phyloP scores from a whole-genome alignment of 2,888 invertebrate species.

The Phymatocera aterrima region DNA sequence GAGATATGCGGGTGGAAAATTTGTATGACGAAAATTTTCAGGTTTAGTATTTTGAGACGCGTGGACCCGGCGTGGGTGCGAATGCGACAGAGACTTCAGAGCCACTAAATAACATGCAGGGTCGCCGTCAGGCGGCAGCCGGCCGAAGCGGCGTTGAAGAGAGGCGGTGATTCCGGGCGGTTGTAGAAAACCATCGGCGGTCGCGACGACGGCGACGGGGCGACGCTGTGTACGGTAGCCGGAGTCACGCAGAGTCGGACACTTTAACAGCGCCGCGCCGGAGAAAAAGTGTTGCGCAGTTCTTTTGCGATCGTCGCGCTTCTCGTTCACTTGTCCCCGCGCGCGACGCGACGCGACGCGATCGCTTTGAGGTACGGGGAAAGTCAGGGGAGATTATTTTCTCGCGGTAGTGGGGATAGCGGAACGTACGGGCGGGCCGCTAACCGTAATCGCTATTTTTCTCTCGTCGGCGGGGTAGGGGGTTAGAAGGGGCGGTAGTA shows the following conservation, averaged over 20 bases:
- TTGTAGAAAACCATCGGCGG: conserved; percentile 11
- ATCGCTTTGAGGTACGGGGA: conserved; percentile 57
- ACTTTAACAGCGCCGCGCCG: conserved; percentile 43
- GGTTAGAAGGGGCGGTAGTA: neutral
- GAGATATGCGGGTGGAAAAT: too few species aligned
- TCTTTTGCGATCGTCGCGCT: conserved; percentile 60
- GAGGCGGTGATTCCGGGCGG: conserved; percentile 38
- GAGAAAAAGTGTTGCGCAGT: conserved; percentile 61
- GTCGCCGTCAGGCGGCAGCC: conserved; percentile 34
- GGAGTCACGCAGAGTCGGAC: conserved; percentile 31
- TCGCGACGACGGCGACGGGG: conserved; percentile 9
- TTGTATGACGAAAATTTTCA: too few species aligned
- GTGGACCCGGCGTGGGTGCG: conserved; percentile 43
- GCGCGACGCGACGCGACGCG: too few species aligned
- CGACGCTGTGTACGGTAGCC: conserved; percentile 19
- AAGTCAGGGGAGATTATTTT: conserved; percentile 60
- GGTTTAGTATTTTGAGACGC: neutral
- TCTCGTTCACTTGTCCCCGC: conserved; percentile 62
- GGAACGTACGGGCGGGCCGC: conserved; percentile 46
- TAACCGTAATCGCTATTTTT: conserved; percentile 44
- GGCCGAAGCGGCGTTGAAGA: conserved; percentile 27
- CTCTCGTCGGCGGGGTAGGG: conserved; percentile 23
- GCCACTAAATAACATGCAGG: conserved; percentile 55
- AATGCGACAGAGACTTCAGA: conserved; percentile 51
- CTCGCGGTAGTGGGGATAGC: conserved; percentile 51